phyloP scores from a whole-genome alignment of 2,797 vertebrate species.

The Crax fasciolata region DNA sequence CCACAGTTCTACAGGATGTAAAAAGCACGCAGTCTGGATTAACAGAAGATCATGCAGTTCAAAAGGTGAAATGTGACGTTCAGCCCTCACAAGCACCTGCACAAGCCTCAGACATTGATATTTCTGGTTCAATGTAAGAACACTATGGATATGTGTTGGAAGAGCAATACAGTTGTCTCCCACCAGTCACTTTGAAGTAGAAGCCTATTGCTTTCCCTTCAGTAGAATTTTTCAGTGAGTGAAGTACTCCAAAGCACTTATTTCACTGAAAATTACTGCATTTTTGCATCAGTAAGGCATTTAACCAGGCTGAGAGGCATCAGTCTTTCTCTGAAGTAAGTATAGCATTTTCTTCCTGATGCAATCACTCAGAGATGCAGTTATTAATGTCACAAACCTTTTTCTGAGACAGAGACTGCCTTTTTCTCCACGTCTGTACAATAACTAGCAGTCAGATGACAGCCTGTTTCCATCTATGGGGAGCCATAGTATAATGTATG shows the following conservation, averaged over 20 bases:
- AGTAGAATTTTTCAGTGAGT: neutral
- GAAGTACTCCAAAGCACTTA: neutral
- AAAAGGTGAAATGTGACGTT: neutral
- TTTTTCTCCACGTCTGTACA: neutral
- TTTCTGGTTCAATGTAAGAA: neutral
- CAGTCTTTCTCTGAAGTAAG: rapidly evolving
- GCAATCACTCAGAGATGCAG: neutral
- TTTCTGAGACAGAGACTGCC: neutral
- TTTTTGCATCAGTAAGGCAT: neutral
- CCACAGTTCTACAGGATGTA: neutral
- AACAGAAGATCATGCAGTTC: neutral
- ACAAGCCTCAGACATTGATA: neutral
- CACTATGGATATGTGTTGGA: neutral
- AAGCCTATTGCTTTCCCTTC: neutral
- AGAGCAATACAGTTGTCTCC: neutral
- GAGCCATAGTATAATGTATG: neutral
- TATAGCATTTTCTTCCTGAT: neutral
- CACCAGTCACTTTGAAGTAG: neutral
- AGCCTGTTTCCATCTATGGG: neutral
- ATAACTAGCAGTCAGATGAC: neutral
- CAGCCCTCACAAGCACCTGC: neutral
- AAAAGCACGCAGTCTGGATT: neutral
- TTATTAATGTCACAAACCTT: neutral
- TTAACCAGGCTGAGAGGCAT: neutral
- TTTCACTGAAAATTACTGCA: neutral